Evolutionary conservation across 2,113 vertebrate species (phyloP).

Genomic region (Axis porcinus): DNA sequence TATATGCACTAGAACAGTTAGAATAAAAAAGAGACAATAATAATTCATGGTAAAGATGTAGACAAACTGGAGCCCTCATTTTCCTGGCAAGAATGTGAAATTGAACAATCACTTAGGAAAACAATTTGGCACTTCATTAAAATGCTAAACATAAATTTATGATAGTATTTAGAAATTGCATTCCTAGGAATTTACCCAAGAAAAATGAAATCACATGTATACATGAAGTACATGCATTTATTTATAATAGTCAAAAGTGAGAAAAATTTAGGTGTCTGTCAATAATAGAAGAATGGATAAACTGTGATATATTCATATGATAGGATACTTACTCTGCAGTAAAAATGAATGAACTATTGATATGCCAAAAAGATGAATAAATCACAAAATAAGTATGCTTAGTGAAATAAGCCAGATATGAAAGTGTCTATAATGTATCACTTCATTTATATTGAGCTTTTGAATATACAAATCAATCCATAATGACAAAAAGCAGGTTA

Average conservation of each 20-base stretch:
- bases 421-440: not conserved
- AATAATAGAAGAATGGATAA: not conserved
- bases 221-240: not conserved
- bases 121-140: not conserved
- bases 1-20: not conserved
- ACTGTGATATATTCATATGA: not conserved
- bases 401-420: not conserved
- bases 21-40: not conserved
- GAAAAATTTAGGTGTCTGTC: not conserved
- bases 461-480: not conserved
- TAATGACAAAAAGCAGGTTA: not conserved
- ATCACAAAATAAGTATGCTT: not conserved
- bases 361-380: not conserved
- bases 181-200: not conserved
- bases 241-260: not conserved
- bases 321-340: not conserved
- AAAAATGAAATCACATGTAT: not conserved
- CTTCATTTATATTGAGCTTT: not conserved
- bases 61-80: not conserved
- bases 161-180: not conserved
- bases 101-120: not conserved
- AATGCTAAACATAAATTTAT: not conserved
- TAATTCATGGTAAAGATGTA: not conserved
- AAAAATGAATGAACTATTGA: not conserved
- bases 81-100: not conserved